Percentiles rank a stretch among this genome's conserved stretches.
Conservation (phyloP, 2,888 invertebrate genomes). For the Adela reaumurella region DNA sequence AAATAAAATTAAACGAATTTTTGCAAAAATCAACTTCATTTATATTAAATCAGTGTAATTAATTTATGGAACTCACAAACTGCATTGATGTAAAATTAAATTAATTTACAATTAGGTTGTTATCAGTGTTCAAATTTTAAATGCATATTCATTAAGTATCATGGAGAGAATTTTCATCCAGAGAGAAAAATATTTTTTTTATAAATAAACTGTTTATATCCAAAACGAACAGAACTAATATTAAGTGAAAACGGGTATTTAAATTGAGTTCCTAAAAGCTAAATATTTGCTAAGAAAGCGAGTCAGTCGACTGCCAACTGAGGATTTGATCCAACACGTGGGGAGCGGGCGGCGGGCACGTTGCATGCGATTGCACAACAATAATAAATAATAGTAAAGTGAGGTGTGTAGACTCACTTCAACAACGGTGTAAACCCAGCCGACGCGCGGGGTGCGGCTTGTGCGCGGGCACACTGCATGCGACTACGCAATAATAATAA, state of each 20-base stretch:
- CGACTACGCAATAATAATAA: too few species aligned
- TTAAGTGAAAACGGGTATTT: background rate
- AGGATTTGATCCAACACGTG: background rate
- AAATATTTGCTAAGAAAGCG: background rate
- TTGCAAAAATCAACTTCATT: constrained; percentile 49
- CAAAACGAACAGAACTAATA: background rate
- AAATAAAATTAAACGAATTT: constrained; percentile 15
- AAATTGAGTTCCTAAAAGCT: background rate
- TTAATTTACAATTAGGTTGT: constrained; percentile 39
- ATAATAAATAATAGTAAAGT: too few species aligned
- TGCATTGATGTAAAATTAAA: constrained; percentile 49
- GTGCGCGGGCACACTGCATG: too few species aligned
- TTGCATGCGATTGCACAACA: too few species aligned
- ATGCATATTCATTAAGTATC: constrained; percentile 47
- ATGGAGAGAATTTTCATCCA: constrained; percentile 22
- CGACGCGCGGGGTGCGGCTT: too few species aligned
- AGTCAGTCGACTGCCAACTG: background rate
- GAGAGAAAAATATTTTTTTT: background rate
- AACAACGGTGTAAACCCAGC: too few species aligned
- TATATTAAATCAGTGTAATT: constrained; percentile 37
- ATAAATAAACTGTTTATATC: background rate
- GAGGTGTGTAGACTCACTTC: too few species aligned
- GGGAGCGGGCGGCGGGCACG: background rate
- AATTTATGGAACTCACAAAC: constrained; percentile 48
- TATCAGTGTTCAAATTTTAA: constrained; percentile 50